Base-by-base conservation (phyloP, 1,140 invertebrate genomes). In the Caerostris darwini region DNA sequence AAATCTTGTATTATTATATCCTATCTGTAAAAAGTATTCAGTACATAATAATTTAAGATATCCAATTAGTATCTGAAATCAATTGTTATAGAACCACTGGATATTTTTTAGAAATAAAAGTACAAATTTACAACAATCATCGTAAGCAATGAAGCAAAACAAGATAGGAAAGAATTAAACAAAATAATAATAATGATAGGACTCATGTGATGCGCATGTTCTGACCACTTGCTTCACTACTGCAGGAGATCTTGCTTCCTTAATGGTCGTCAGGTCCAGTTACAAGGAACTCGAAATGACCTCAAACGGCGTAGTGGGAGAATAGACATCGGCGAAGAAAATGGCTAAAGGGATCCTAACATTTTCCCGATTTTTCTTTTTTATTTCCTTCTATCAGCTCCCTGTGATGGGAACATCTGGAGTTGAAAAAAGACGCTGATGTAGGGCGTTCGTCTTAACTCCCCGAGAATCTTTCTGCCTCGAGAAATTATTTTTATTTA, bases 251-350 rank as follows among this genome's bases (percentile, higher is more conserved):
- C 56, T 19, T 90, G 89, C 89, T 90, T 90, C 69, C 89, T 82
- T 90, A 90, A 90, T 90, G 89, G 69, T 90, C 69, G 19, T 59
- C n/a, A 57, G 56, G 89, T 81, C 67, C 56, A 57, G 89, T 82
- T 90, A 90, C 89, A 90, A 81, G 89, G 71, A 89, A 59, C 89
- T 82, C 67, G 54, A 81, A 90, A 90, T 71, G 89, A 90, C 89
- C 89, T 81, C 56, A 90, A 90, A 90, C 71, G 56, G 89, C 89
- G 19, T 69, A 17, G 50, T 12, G 59, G 61, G 19, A 69, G 67
- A 89, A 53, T 56, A 57, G 67, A 71, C 61, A 88, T 64, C 54
- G 64, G 87, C 19, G 34, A 34, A 14, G 89, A 90, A 81, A 81
- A 81, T 90, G 89, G 71, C 17, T 53, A 14, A 14, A 58, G 69